Percentiles rank a stretch among this genome's conserved stretches.
phyloP scores from a whole-genome alignment of 2,797 vertebrate genomes.

The Halcyon chelicuti region DNA sequence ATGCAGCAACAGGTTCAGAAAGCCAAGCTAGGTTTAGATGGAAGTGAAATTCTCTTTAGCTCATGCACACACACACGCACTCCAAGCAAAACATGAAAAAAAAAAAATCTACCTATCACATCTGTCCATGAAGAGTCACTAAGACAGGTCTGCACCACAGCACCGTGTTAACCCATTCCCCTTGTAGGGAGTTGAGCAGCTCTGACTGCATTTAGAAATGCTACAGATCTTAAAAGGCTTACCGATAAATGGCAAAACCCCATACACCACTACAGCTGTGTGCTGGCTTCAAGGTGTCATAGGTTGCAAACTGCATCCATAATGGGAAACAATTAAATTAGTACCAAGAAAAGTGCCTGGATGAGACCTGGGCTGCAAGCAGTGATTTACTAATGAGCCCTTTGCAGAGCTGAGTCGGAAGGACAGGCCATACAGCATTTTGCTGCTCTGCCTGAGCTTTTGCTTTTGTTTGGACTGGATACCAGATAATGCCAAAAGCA shows the following conservation, averaged over 20 bases:
- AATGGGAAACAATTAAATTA: background rate
- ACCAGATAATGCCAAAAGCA: background rate
- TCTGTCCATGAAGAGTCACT: background rate
- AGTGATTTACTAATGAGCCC: background rate
- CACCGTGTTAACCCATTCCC: background rate
- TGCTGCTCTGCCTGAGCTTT: background rate
- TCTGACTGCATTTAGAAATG: background rate
- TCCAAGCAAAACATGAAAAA: background rate
- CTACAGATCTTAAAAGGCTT: background rate
- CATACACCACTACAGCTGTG: rapidly evolving
- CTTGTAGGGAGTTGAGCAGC: background rate
- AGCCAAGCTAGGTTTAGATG: background rate
- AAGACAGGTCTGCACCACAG: rapidly evolving
- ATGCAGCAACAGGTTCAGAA: background rate
- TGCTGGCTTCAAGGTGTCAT: background rate
- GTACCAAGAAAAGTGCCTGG: background rate
- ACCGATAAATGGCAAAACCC: background rate
- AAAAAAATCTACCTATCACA: background rate
- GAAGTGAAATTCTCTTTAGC: background rate
- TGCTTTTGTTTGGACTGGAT: background rate
- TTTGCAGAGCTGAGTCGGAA: background rate
- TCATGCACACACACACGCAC: background rate
- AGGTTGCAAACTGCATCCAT: background rate
- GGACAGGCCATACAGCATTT: background rate
- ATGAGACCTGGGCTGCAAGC: background rate